These are phyloP conservation scores for Phyllopteryx taeniolatus DNA, from an alignment of 2,113 vertebrate genomes.

Conservation along the genomic window DNA sequence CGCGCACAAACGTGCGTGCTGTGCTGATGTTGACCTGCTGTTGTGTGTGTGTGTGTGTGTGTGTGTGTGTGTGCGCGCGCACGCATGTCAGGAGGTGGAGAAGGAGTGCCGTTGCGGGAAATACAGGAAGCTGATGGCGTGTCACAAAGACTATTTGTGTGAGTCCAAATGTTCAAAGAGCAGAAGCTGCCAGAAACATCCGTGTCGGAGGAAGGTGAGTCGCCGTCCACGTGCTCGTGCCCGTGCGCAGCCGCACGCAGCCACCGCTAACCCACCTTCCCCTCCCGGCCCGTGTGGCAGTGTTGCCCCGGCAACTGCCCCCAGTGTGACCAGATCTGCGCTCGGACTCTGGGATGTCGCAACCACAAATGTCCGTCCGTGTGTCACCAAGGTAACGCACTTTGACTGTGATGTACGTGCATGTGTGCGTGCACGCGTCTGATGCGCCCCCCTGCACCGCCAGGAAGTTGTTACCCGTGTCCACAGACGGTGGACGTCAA, in stretches of 20 bases:
- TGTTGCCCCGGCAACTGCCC: constrained; percentile 96
- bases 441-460: not conserved
- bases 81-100: constrained; percentile 83
- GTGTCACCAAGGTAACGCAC: constrained; percentile 88
- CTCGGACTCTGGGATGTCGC: constrained; percentile 85
- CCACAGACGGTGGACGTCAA: constrained; percentile 53
- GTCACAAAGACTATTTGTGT: constrained; percentile 91
- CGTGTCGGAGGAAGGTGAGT: constrained; percentile 89
- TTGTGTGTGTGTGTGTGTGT: not conserved
- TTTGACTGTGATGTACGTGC: not conserved
- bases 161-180: constrained; percentile 88
- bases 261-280: not conserved
- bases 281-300: constrained; percentile 59
- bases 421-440: not conserved
- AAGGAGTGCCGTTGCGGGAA: constrained; percentile 92
- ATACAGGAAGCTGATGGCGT: constrained; percentile 83
- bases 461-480: constrained; percentile 64
- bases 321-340: constrained; percentile 89
- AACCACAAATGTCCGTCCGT: constrained; percentile 96
- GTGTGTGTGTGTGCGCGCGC: constrained; percentile 13
- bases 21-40: not conserved
- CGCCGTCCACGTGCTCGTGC: not conserved
- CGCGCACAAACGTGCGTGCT: not conserved
- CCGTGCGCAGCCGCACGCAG: no score
- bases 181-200: constrained; percentile 88